Conservation (phyloP, 2,888 invertebrate genomes). For the Caenorhabditis sp. region DNA sequence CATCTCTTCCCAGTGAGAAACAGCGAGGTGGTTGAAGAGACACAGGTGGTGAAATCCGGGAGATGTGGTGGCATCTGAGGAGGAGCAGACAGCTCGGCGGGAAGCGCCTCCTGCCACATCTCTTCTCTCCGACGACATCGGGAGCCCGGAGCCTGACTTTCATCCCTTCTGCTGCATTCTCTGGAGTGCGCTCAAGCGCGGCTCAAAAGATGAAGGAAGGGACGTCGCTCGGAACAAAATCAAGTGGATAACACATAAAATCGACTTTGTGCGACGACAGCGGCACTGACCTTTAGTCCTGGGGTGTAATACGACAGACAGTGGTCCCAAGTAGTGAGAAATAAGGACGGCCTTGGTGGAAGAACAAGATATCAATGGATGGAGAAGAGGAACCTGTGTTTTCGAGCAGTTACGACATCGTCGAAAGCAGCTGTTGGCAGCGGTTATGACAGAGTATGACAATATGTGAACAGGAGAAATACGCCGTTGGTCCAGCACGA, state of each 20-base stretch:
- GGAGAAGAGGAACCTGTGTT: conserved; percentile 12
- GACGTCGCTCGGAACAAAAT: conserved; percentile 51
- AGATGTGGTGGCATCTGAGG: conserved; percentile 40
- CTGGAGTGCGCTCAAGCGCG: conserved; percentile 42
- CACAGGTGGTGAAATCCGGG: conserved; percentile 23
- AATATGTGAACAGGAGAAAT: conserved; percentile 3
- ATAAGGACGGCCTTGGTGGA: background rate
- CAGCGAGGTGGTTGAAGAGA: conserved; percentile 25
- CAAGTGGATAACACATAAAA: conserved; percentile 62
- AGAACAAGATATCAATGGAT: background rate
- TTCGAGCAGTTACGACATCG: conserved; percentile 14
- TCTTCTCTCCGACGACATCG: conserved; percentile 53
- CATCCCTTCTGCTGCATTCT: conserved; percentile 40
- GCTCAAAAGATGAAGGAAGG: conserved; percentile 54
- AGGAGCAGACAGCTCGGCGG: conserved; percentile 39
- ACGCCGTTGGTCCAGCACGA: background rate
- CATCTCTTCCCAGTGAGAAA: conserved; percentile 56
- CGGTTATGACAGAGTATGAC: conserved; percentile 8
- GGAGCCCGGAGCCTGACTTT: conserved; percentile 47
- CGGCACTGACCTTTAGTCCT: conserved; percentile 54
- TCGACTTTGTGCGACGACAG: conserved; percentile 45
- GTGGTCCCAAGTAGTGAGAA: conserved; percentile 28
- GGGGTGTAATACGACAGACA: conserved; percentile 47
- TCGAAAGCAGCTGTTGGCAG: conserved; percentile 25
- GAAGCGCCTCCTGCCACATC: conserved; percentile 43